Evolutionary conservation across 2,113 vertebrate genomes (phyloP).

Genomic region (Sphyrna mokarran): DNA sequence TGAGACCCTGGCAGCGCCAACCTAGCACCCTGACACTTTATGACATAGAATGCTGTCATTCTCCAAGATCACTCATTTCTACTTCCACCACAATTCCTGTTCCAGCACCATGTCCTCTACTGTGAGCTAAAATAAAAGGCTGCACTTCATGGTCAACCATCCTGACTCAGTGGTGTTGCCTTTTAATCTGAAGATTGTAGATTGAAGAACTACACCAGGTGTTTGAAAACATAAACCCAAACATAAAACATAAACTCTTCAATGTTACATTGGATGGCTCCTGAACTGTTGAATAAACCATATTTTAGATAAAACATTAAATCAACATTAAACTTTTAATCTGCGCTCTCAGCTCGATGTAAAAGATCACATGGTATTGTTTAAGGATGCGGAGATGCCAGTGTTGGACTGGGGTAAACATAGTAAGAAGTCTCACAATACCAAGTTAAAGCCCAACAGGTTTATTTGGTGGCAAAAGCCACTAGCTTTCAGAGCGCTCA

Average conservation of each 20-base stretch:
- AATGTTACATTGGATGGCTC: background rate
- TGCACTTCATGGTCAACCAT: background rate
- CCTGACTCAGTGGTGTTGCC: background rate
- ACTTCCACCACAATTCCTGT: background rate
- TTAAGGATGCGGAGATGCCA: background rate
- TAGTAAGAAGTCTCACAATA: no score
- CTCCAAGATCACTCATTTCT: background rate
- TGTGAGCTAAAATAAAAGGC: no score
- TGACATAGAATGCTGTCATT: background rate
- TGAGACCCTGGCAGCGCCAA: no score
- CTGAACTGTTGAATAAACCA: background rate
- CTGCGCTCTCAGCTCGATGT: background rate
- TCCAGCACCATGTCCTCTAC: background rate
- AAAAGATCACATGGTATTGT: background rate
- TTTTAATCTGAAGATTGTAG: background rate
- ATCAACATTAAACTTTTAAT: background rate
- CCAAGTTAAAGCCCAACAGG: no score
- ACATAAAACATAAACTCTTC: no score
- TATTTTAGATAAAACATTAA: background rate
- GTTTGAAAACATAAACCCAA: background rate
- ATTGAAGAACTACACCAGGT: background rate
- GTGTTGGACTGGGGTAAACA: no score
- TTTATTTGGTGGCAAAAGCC: no score
- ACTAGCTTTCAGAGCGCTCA: no score
- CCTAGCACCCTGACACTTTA: background rate